A percentile compares a stretch with the other conserved stretches of the same genome.
Conservation (phyloP, 1,140 invertebrate species). For the Drosophila pruinosa region DNA sequence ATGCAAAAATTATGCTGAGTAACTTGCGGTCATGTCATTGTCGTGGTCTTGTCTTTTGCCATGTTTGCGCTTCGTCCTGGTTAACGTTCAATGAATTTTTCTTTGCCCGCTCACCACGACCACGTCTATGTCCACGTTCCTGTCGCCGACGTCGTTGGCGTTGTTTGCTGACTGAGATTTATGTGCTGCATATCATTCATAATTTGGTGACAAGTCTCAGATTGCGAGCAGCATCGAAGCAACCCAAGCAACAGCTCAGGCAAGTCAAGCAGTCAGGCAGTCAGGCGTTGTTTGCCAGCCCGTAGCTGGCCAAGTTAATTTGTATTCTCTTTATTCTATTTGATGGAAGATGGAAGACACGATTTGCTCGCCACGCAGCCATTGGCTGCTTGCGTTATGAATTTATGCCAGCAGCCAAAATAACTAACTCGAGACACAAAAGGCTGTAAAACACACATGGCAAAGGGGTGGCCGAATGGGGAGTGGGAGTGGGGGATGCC, state of each 20-base stretch:
- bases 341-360: constrained; percentile 64
- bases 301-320: constrained; percentile 66
- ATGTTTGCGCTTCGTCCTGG: constrained; percentile 28
- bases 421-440: constrained; percentile 77
- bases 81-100: constrained; percentile 42
- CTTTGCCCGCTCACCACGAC: constrained; percentile 20
- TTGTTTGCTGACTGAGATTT: constrained; percentile 80
- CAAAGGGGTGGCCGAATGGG: background rate
- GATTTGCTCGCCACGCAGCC: constrained; percentile 1
- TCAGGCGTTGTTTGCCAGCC: no score
- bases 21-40: constrained; percentile 63
- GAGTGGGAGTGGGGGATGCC: background rate
- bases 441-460: constrained; percentile 66
- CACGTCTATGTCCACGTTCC: constrained; percentile 13
- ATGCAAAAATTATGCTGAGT: constrained; percentile 74
- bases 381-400: constrained; percentile 55
- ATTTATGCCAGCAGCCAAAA: constrained; percentile 66
- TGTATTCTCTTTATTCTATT: constrained; percentile 76
- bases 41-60: constrained; percentile 4
- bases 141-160: constrained; percentile 45
- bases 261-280: constrained; percentile 9
- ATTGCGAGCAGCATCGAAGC: constrained; percentile 47
- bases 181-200: constrained; percentile 81
- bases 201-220: constrained; percentile 80
- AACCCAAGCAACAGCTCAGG: background rate